A percentile compares a stretch with the other conserved stretches of the same genome.
These are phyloP conservation scores for Styela clava DNA, from an alignment of 23 tunicate species.

Conservation along the genomic window DNA sequence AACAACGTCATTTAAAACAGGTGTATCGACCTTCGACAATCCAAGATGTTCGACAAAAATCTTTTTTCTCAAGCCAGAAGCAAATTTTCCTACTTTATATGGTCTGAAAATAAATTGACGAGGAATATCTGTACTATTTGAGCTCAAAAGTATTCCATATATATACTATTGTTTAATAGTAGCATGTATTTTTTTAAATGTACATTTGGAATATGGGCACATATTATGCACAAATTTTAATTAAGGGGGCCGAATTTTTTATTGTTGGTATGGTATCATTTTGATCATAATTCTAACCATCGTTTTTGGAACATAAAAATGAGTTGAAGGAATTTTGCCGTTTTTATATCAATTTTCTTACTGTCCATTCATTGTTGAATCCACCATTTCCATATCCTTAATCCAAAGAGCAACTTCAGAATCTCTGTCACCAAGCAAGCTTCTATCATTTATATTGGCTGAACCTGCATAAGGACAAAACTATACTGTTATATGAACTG, in stretches of 20 bases:
- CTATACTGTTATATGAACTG: background rate
- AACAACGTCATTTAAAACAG: slow-evolving; percentile 38
- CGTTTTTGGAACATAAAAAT: too few species aligned
- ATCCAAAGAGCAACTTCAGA: slow-evolving; percentile 75
- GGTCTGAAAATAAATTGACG: slow-evolving; percentile 34
- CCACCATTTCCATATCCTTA: slow-evolving; percentile 56
- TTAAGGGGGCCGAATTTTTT: too few species aligned
- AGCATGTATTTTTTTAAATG: too few species aligned
- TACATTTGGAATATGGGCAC: too few species aligned
- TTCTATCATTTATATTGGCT: slow-evolving; percentile 90
- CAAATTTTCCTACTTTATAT: slow-evolving; percentile 59
- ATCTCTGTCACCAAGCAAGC: slow-evolving; percentile 73
- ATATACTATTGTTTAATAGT: too few species aligned
- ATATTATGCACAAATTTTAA: too few species aligned
- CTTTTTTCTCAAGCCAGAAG: slow-evolving; percentile 46
- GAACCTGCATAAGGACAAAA: slow-evolving; percentile 48
- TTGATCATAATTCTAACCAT: too few species aligned
- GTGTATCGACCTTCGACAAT: slow-evolving; percentile 40
- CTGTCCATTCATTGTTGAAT: slow-evolving; percentile 69
- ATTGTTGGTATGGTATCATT: too few species aligned
- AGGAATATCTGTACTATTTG: too few species aligned
- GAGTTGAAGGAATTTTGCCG: too few species aligned
- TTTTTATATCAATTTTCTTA: too few species aligned
- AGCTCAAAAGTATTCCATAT: too few species aligned
- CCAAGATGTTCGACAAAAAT: slow-evolving; percentile 81